Base-by-base conservation (phyloP, 2,888 invertebrate genomes). In the Unio delphinus region DNA sequence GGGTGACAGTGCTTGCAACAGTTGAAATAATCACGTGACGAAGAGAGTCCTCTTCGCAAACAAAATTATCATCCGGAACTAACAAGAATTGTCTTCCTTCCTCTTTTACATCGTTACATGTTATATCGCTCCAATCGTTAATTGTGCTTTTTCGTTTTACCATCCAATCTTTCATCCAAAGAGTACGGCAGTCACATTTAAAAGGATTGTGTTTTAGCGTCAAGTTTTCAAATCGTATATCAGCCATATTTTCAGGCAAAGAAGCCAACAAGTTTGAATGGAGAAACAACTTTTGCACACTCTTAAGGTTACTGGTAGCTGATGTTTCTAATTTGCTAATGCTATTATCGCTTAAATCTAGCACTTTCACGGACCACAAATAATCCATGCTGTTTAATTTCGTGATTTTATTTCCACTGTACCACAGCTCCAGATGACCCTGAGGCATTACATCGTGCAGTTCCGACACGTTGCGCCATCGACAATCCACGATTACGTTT, bases 91-190 rank as follows among this genome's bases (percentile, higher is more conserved):
- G 60, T 7, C 65, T 61, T 1, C 74, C 78, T n/a, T 65, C 64
- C 59, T 74, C 75, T 17, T 72, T 61, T 7, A 8, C 68, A 55
- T 67, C 67, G 23, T 67, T 67, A 62, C 76, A 76, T 1, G 63
- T 60, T 20, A 71, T 61, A 26, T 61, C 60, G 18, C 64, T 11
- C 59, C 65, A 61, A 56, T 69, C 60, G 23, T 45, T 15, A 8
- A 82, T 60, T 4, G 67, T 15, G 7, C 59, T 30, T 20, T 55
- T 56, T 11, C 62, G 57, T 15, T 60, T 68, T 17, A 77, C 15
- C 4, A 82, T 45, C 82, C 82, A 82, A n/a, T 67, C 55, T 59
- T 79, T 82, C 66, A 82, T 68, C 82, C 82, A 82, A 1, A 76
- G 58, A 4, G 78, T 71, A n/a, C 78, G 70, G 59, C 82, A 82